phyloP scores from a whole-genome alignment of 2,888 invertebrate species.

The Nasonia oneida region DNA sequence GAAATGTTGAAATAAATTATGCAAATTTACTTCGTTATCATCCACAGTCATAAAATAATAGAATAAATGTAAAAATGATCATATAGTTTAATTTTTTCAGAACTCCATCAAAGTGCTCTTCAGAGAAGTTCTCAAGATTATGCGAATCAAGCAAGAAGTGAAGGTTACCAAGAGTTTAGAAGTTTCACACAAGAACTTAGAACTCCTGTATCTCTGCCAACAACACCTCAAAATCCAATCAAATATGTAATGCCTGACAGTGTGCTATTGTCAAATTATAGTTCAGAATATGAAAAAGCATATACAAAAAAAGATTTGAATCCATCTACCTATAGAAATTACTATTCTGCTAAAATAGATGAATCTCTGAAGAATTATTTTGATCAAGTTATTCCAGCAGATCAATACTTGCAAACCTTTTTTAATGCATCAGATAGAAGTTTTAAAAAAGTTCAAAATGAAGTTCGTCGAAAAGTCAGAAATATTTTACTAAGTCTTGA shows the following conservation, averaged over 20 bases:
- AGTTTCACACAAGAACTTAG: background rate
- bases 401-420: conserved; percentile 49
- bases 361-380: conserved; percentile 41
- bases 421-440: conserved; percentile 41
- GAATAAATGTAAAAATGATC: background rate
- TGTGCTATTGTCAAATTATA: conserved; percentile 59
- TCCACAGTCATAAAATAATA: background rate
- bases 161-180: background rate
- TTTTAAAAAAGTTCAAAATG: conserved; percentile 22
- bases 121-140: background rate
- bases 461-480: conserved; percentile 32
- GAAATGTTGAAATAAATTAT: background rate
- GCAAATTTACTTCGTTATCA: background rate
- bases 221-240: conserved; percentile 22
- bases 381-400: conserved; percentile 45
- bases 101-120: background rate
- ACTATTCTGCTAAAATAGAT: conserved; percentile 29
- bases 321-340: conserved; percentile 46
- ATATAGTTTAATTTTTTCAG: conserved; percentile 45
- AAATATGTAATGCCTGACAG: conserved; percentile 24
- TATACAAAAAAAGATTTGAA: conserved; percentile 51
- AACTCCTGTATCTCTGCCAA: conserved; percentile 37
- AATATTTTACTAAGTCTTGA: conserved; percentile 42
- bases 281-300: conserved; percentile 58
- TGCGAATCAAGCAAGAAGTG: background rate